Conservation (phyloP, 2,888 invertebrate species). For the Saturnia japonica region DNA sequence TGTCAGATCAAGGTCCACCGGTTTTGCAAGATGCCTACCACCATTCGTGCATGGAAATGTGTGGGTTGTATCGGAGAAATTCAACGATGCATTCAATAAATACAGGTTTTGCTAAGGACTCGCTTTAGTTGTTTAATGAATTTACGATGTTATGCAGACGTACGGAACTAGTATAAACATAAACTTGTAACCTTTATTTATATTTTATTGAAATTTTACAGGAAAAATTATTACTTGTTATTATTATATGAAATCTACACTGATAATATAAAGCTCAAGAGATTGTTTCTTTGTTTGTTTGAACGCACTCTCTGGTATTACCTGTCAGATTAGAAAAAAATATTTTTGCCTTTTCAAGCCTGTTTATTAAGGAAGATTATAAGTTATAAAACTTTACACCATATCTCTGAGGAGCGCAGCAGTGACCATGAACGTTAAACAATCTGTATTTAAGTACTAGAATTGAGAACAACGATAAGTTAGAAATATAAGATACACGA, state of each 20-base stretch:
- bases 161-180: neutral
- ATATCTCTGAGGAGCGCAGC: too few species aligned
- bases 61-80: constrained; percentile 41
- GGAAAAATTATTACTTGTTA: neutral
- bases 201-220: neutral
- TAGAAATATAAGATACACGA: too few species aligned
- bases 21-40: constrained; percentile 69
- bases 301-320: too few species aligned
- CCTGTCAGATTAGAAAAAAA: too few species aligned
- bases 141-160: constrained; percentile 5
- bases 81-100: constrained; percentile 25
- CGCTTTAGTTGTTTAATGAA: constrained; percentile 18
- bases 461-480: too few species aligned
- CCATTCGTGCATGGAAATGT: constrained; percentile 49
- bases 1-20: constrained; percentile 78
- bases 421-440: too few species aligned
- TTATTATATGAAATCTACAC: neutral
- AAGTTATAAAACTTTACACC: too few species aligned
- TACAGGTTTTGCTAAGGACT: constrained; percentile 19
- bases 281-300: too few species aligned
- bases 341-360: too few species aligned
- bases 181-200: neutral
- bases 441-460: too few species aligned
- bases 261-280: neutral
- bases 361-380: too few species aligned